Evolutionary conservation across 1,140 invertebrate genomes (phyloP).

Genomic region (Octopus bimaculoides): DNA sequence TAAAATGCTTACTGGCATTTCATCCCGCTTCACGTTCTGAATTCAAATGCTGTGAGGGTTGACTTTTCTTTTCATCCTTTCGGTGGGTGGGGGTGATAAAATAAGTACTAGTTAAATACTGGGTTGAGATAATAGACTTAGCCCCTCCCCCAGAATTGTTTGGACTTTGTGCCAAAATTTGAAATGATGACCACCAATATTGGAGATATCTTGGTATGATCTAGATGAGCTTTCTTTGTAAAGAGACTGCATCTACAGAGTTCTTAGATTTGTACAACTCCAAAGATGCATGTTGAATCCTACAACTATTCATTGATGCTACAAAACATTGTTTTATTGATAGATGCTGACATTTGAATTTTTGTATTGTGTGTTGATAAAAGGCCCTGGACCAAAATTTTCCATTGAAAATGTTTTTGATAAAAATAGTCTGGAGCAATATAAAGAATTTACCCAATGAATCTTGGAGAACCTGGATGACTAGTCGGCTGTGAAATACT

Average conservation of each 20-base stretch:
- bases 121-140: no score
- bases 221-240: background rate
- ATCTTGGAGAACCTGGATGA: slow-evolving; percentile 46
- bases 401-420: slow-evolving; percentile 68
- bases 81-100: no score
- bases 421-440: slow-evolving; percentile 86
- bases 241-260: background rate
- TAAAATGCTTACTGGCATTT: no score
- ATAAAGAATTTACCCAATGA: slow-evolving; percentile 85
- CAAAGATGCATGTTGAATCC: background rate
- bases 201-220: background rate
- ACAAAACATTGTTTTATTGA: background rate
- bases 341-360: background rate
- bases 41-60: no score
- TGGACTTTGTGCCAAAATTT: no score
- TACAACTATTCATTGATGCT: background rate
- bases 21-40: no score
- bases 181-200: background rate
- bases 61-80: no score
- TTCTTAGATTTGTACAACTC: background rate
- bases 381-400: slow-evolving; percentile 64
- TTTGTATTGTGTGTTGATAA: slow-evolving; percentile 58
- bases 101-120: no score
- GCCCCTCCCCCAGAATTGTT: no score
- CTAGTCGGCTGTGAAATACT: slow-evolving; percentile 37